These are phyloP conservation scores for Eupithecia insigniata DNA, from an alignment of 2,888 invertebrate species.

Conservation along the genomic window DNA sequence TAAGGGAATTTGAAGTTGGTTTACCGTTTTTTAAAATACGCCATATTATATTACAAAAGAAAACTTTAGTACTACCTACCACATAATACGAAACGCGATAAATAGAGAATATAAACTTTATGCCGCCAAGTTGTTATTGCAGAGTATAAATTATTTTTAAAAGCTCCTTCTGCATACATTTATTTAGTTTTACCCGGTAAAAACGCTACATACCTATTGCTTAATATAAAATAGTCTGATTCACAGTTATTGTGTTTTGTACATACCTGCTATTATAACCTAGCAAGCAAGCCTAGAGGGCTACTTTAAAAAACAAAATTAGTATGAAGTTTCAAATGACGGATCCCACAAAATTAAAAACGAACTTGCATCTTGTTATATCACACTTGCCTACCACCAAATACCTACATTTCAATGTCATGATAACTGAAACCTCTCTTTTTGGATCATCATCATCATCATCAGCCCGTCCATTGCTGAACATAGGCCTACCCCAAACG, in stretches of 20 bases:
- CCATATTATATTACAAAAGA: too few relatives aligned
- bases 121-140: constrained; percentile 8
- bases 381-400: neutral
- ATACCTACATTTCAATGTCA: neutral
- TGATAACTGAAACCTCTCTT: neutral
- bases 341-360: neutral
- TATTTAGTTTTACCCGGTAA: constrained; percentile 20
- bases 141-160: constrained; percentile 11
- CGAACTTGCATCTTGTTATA: too few relatives aligned
- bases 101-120: neutral
- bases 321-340: neutral
- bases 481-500: too few relatives aligned
- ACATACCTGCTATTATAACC: too few relatives aligned
- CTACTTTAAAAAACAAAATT: neutral
- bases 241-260: constrained; percentile 16
- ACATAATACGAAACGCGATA: constrained; percentile 9
- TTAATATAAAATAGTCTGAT: constrained; percentile 32
- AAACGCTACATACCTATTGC: constrained; percentile 23
- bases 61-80: neutral
- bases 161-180: constrained; percentile 10
- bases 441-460: too few relatives aligned
- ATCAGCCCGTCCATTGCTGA: too few relatives aligned
- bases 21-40: too few relatives aligned
- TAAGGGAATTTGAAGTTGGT: too few relatives aligned
- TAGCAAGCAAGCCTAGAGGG: neutral